Base-by-base conservation (phyloP, 2,113 vertebrate species). In the Caranx ignobilis region DNA sequence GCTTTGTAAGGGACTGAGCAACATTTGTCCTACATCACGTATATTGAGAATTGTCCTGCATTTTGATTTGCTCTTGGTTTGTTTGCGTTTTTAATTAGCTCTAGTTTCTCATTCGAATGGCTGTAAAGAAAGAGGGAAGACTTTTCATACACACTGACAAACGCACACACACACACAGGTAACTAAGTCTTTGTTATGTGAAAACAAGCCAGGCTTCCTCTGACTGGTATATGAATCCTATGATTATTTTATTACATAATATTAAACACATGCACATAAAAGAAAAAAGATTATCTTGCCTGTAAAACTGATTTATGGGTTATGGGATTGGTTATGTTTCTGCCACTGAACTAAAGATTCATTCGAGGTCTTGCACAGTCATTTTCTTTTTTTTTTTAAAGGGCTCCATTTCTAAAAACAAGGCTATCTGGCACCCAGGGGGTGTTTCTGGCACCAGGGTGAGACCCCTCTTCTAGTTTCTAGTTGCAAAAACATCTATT, bases 391-490 rank as follows among this genome's bases (percentile, higher is more conserved):
- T 62, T 9, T 64, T 71, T 60, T 72, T 21, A 16, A 32, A 11
- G 12, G 64, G 34, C 77, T 68, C 48, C 43, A 9, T 12, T 71
- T 48, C 52, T 59, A 35, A 86, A 81, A 77, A 81, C 55, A 83
- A 60, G 35, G 63, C 34, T n/a, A 37, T 67, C 71, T 88, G 71
- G 70, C 69, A 13, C 61, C 71, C 64, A 79, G 68, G 57, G 85
- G 72, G 69, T 80, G 70, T 56, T 87, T 85, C 67, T 89, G 82
- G 82, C 84, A 79, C 77, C 19, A 0, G 11, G 67, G 61, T 81
- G 81, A 76, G 41, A 86, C 19, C 39, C 39, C 35, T 12, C 45
- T 79, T 75, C 26, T 48, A 52, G 39, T 41, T 10, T 41, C 31
- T n/a, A 43, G 66, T 47, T 65, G 41, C 47, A 79, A 62, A 81